A percentile compares a stretch with the other conserved stretches of the same genome.
Conservation (phyloP, 1,140 invertebrate species). For the Telenomus remus region DNA sequence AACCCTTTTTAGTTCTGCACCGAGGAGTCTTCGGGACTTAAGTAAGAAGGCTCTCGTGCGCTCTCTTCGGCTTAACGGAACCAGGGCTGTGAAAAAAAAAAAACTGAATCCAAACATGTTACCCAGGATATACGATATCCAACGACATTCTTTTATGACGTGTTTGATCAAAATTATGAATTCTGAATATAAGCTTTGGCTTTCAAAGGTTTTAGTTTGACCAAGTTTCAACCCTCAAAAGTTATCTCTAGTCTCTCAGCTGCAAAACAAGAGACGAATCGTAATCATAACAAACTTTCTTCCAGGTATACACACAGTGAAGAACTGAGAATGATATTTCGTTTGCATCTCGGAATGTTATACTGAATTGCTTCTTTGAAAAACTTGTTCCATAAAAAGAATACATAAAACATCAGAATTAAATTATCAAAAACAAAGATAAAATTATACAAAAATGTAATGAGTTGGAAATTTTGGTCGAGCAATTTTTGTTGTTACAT, state of each 20-base stretch:
- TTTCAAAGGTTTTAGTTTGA: neutral
- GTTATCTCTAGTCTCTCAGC: too few relatives aligned
- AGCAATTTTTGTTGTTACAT: slow-evolving; percentile 25
- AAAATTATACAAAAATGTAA: too few relatives aligned
- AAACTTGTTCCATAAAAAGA: too few relatives aligned
- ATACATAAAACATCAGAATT: too few relatives aligned
- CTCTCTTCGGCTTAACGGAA: slow-evolving; percentile 50
- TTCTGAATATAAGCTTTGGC: slow-evolving; percentile 2
- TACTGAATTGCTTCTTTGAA: too few relatives aligned
- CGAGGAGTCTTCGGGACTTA: slow-evolving; percentile 61
- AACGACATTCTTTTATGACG: slow-evolving; percentile 8
- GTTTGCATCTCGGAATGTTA: too few relatives aligned
- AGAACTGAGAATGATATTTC: too few relatives aligned
- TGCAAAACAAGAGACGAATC: too few relatives aligned
- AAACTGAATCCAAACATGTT: slow-evolving; percentile 47
- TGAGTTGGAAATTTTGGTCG: neutral
- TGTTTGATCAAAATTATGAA: slow-evolving; percentile 24
- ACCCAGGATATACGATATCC: slow-evolving; percentile 32
- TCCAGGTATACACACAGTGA: too few relatives aligned
- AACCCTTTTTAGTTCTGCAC: slow-evolving; percentile 69
- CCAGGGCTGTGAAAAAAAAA: slow-evolving; percentile 3
- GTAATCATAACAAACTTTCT: too few relatives aligned
- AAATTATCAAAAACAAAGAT: too few relatives aligned
- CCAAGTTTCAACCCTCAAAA: slow-evolving; percentile 3
- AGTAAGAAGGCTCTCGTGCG: slow-evolving; percentile 43